Evolutionary conservation across 2,797 vertebrate genomes (phyloP).

Genomic region (Myotis myotis): DNA sequence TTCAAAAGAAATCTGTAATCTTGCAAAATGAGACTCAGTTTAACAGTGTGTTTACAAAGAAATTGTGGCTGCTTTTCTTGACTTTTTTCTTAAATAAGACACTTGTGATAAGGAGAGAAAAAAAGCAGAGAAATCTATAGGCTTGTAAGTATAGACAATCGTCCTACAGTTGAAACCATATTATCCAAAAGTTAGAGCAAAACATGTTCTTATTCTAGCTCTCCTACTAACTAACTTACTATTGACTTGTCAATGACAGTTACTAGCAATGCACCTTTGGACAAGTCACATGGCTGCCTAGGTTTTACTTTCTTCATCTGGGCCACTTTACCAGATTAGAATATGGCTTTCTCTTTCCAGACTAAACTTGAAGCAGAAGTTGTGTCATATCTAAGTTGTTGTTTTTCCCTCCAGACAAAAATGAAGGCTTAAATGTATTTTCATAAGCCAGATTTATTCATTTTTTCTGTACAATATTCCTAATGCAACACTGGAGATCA

Average conservation of each 20-base stretch:
- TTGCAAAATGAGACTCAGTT: slow-evolving; percentile 64
- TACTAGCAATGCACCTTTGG: background rate
- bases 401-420: background rate
- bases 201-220: background rate
- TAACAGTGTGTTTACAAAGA: slow-evolving; percentile 65
- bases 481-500: background rate
- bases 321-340: background rate
- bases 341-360: background rate
- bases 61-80: slow-evolving; percentile 50
- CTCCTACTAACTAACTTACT: background rate
- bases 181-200: background rate
- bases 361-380: background rate
- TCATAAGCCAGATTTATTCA: background rate
- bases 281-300: background rate
- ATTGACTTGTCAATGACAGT: fast-evolving
- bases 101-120: slow-evolving; percentile 31
- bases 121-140: background rate
- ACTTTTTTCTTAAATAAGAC: slow-evolving; percentile 68
- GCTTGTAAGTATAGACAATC: background rate
- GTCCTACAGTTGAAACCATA: background rate
- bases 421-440: background rate
- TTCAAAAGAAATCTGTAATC: slow-evolving; percentile 73
- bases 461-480: background rate
- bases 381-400: background rate
- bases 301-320: background rate